These are phyloP conservation scores for Dryomyza anilis DNA, from an alignment of 2,888 invertebrate genomes.

Conservation along the genomic window DNA sequence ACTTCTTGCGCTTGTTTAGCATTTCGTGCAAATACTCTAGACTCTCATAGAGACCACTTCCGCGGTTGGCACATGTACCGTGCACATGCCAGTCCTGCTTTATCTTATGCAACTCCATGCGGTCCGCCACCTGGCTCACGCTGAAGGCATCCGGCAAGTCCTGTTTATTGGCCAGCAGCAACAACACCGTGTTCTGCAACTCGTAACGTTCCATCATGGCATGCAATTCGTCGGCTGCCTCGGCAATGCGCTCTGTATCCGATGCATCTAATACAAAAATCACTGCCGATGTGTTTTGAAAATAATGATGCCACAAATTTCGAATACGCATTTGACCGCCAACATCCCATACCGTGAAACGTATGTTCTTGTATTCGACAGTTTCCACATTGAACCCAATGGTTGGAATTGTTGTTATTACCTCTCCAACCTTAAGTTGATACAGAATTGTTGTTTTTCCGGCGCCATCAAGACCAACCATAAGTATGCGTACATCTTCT, in stretches of 20 bases:
- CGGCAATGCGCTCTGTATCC: constrained; percentile 42
- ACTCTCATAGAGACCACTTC: constrained; percentile 40
- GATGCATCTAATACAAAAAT: constrained; percentile 52
- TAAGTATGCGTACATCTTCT: constrained; percentile 47
- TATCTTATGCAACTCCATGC: constrained; percentile 36
- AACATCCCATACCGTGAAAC: constrained; percentile 53
- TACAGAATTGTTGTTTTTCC: constrained; percentile 55
- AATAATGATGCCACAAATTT: constrained; percentile 51
- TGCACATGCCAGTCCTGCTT: constrained; percentile 41
- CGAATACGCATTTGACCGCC: constrained; percentile 51
- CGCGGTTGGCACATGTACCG: constrained; percentile 37
- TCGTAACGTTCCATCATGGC: constrained; percentile 42
- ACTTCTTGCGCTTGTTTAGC: constrained; percentile 35
- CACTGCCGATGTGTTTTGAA: constrained; percentile 44
- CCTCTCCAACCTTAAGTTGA: constrained; percentile 48
- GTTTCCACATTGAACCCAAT: constrained; percentile 55
- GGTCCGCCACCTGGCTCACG: constrained; percentile 36
- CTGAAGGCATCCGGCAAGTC: constrained; percentile 46
- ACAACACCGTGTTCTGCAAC: constrained; percentile 41
- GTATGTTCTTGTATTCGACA: constrained; percentile 50
- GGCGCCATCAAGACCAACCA: constrained; percentile 53
- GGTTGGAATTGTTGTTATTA: constrained; percentile 48
- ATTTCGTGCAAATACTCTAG: constrained; percentile 39
- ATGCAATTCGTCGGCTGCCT: constrained; percentile 45
- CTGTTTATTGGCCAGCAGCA: constrained; percentile 53